Evolutionary conservation across 2,113 vertebrate species (phyloP), one percentile per base, ranked within the genome.

Genomic region (Albula goreensis): DNA sequence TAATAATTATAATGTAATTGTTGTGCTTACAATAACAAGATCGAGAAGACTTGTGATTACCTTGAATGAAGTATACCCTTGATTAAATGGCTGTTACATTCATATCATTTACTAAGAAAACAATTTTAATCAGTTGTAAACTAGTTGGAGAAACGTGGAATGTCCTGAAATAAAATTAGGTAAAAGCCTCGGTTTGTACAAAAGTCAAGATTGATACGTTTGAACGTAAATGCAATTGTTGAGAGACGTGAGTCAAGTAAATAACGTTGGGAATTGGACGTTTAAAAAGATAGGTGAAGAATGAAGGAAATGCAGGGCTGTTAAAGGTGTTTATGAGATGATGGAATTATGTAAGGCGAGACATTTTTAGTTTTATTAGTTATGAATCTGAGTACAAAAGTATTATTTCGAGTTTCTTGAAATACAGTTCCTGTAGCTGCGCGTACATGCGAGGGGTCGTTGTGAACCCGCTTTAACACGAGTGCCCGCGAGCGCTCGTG

Each of bases 401-500:
- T 31, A 31, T 74, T 31, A 8, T 5, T 74, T 11, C 6, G 17
- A 66, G 31, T 74, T 25, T 50, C 48, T 50, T 6, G 41, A 50
- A 79, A 79, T 50, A 6, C 49, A 50, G 41, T 79, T 79, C 49
- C 78, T 17, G 31, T n/a, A 83, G 79, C 80, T 88, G 56, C 50
- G 81, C 25, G 50, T 25, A 48, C 78, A 83, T 85, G 74, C 84
- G 78, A 7, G 85, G 77, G 51, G 10, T 13, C 12, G 19, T 49
- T 3, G 53, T 57, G 87, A 84, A 88, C 83, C 85, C 81, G 66
- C 88, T 85, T 86, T 86, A 60, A 79, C 84, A 83, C 83, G 86
- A 81, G 78, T 89, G 77, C 82, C 79, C 66, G 86, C 79, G 80
- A 83, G 86, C 81, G 86, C 81, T 66, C 83, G 81, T 83, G 78